Evolutionary conservation across 1,140 invertebrate genomes (phyloP).

Genomic region (Drosophila sechellia): DNA sequence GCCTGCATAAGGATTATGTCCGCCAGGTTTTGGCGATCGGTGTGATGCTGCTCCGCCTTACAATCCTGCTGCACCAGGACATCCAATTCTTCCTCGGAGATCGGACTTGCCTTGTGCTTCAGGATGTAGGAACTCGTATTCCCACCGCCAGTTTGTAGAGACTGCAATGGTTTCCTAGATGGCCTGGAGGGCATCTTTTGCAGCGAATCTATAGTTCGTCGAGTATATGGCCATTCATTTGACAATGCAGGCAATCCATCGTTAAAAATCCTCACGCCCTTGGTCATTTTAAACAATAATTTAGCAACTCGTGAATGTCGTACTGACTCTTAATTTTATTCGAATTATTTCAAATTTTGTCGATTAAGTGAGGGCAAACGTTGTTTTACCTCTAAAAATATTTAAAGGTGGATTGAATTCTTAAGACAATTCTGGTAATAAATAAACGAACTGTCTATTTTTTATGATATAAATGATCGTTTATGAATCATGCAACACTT

Average conservation of each 20-base stretch:
- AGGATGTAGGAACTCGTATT: background rate
- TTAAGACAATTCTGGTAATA: no score
- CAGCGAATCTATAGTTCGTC: background rate
- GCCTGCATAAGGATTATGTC: slow-evolving; percentile 38
- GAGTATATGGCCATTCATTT: background rate
- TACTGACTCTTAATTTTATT: background rate
- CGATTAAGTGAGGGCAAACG: background rate
- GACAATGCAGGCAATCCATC: slow-evolving; percentile 1
- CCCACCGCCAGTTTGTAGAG: background rate
- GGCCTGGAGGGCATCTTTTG: background rate
- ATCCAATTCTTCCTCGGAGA: background rate
- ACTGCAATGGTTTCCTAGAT: background rate
- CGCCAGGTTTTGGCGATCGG: slow-evolving; percentile 3
- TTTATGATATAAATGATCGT: no score
- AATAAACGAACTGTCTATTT: no score
- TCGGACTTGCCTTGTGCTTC: background rate
- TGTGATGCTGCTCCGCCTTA: background rate
- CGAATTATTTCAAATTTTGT: slow-evolving; percentile 11
- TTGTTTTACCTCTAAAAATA: background rate
- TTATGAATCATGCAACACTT: no score
- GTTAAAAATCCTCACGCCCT: background rate
- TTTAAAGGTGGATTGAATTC: background rate
- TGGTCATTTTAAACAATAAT: slow-evolving; percentile 15
- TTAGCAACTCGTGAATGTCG: slow-evolving; percentile 2
- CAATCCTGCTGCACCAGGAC: background rate